Base-by-base conservation (phyloP, 2,113 vertebrate species). In the Syngnathoides biaculeatus region DNA sequence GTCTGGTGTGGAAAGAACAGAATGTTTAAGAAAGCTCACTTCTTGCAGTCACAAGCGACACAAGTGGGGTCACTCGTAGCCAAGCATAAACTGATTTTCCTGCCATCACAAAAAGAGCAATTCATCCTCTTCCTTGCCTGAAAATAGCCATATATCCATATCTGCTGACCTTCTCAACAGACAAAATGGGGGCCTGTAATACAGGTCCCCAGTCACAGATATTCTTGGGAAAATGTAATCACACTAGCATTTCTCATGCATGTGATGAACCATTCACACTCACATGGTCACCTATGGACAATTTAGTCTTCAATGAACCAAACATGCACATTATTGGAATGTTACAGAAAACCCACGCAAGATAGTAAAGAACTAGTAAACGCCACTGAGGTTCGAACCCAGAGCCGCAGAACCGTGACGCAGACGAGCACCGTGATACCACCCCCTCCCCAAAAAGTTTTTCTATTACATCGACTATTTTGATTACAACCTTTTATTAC, bases 31-130 rank as follows among this genome's bases (percentile, higher is more conserved):
- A 59, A 64, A 73, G 67, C 58, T 62, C 66, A 53, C 57, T 48
- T 24, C 45, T 43, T 56, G 64, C 56, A 64, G 68, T 65, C 48
- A 60, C 69, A 43, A 43, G 59, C 55, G 55, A 70, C 61, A 70
- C 26, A 70, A 75, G 58, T 67, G 52, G 24, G 64, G 72, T 78
- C 76, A 64, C 11, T 13, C 67, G 61, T 74, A 77, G 76, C 55
- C 12, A 42, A 69, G 70, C 42, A 71, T 83, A 69, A 84, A 55
- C 82, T 78, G 69, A 85, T 77, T 67, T 67, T 62, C 26, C 20
- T 72, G 45, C 65, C 40, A 42, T 2, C 22, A 8, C n/a, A 24
- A 14, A 39, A 26, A 69, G 78, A 52, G 20, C 19, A 69, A 45
- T 47, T 63, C 19, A 67, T 47, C 39, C 48, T 66, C 30, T 61